Evolutionary conservation across 2,113 vertebrate species (phyloP), one percentile per base, ranked within the genome.

Genomic region (Zootoca vivipara): DNA sequence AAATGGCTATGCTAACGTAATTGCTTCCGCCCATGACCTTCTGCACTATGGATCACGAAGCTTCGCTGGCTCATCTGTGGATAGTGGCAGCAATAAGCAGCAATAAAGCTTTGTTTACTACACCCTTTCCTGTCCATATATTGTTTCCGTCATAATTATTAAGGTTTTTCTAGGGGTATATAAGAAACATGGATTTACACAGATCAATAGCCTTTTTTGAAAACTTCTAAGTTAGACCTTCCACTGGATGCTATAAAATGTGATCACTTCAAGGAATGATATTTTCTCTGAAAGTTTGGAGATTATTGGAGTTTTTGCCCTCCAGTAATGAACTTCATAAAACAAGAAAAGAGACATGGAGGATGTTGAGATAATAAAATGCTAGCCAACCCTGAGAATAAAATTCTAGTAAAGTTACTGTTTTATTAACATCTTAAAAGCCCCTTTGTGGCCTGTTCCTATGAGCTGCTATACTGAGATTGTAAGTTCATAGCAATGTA

Each of bases 281-380:
- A 64, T 18, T 85, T 85, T 65, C 70, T 58, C 20, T 85, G 70
- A 62, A 85, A 58, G 26, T 42, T 26, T 26, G 42, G 26, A 74
- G 38, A 22, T 81, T 58, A 81, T 72, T 74, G 65, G 79, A 82
- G 70, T 38, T 87, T 82, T 87, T 65, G 33, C 40, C 80, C 18
- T 82, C 40, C 70, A 70, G 65, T 58, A 87, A 87, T 87, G 67
- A 58, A 80, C 20, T 87, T 87, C 80, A 74, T 87, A 73, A 87
- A 87, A 64, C 38, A 35, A 74, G 35, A 42, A 46, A 52, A 28
- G 28, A 65, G 24, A 8, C 20, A 72, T 38, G 28, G 33, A 74
- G 64, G 52, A 42, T 74, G 56, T 18, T 73, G 46, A 82, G 56
- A 82, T 81, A 87, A 64, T 87, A 74, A 82, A 74, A 24, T 64